phyloP scores from a whole-genome alignment of 2,888 invertebrate species.

The Epistrophe grossulariae region DNA sequence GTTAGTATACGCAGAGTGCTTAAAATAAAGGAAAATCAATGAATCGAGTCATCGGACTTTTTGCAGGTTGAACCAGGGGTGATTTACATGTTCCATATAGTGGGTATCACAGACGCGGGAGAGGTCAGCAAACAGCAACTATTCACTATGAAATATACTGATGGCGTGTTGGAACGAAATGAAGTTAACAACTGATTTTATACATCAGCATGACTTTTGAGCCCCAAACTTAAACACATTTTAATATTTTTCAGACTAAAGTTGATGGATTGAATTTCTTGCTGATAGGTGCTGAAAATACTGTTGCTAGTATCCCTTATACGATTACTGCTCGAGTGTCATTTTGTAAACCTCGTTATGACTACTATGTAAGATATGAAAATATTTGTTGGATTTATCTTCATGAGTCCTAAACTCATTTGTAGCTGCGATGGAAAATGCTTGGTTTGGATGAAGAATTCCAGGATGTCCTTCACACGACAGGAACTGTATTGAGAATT shows the following conservation, averaged over 20 bases:
- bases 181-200: conserved; percentile 46
- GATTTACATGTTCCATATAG: conserved; percentile 77
- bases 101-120: conserved; percentile 78
- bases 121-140: conserved; percentile 77
- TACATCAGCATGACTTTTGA: not conserved
- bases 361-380: conserved; percentile 72
- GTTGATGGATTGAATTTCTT: conserved; percentile 75
- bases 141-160: conserved; percentile 76
- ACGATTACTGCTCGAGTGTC: conserved; percentile 75
- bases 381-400: not conserved
- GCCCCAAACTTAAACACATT: not conserved
- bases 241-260: conserved; percentile 49
- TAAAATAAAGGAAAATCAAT: conserved; percentile 54
- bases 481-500: conserved; percentile 68
- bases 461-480: conserved; percentile 73
- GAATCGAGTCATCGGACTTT: conserved; percentile 54
- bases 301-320: conserved; percentile 76
- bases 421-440: conserved; percentile 76
- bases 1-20: conserved; percentile 23
- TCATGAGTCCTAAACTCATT: not conserved
- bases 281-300: conserved; percentile 76
- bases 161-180: conserved; percentile 75
- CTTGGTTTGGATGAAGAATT: conserved; percentile 76
- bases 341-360: conserved; percentile 77
- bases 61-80: conserved; percentile 77